These are phyloP conservation scores for Syncerus caffer DNA, from an alignment of 2,797 vertebrate species.

Conservation along the genomic window DNA sequence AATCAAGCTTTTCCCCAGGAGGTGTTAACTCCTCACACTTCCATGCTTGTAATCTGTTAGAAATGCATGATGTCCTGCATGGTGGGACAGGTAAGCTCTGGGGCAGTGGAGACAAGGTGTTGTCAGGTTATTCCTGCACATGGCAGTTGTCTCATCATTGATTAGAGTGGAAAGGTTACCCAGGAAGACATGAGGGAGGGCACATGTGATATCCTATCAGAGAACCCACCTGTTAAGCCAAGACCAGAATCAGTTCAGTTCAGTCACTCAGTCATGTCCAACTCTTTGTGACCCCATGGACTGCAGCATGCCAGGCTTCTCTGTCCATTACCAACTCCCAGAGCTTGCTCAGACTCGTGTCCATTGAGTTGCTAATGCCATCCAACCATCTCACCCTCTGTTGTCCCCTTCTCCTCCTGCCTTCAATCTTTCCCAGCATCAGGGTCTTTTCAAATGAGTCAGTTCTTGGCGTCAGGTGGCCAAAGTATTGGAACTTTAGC, in stretches of 20 bases:
- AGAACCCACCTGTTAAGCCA: neutral
- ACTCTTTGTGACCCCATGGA: neutral
- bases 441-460: neutral
- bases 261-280: neutral
- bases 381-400: neutral
- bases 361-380: neutral
- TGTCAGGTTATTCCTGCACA: neutral
- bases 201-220: rapidly evolving
- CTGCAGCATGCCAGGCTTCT: neutral
- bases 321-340: neutral
- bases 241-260: neutral
- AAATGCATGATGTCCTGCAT: neutral
- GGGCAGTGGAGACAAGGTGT: neutral
- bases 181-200: neutral
- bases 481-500: neutral
- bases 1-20: neutral
- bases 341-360: neutral
- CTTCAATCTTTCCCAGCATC: neutral
- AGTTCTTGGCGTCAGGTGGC: neutral
- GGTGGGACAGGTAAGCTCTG: neutral
- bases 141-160: neutral
- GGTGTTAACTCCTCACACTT: neutral
- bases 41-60: neutral
- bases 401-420: neutral
- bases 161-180: neutral